These are phyloP conservation scores for Mantis religiosa DNA, from an alignment of 2,888 invertebrate genomes.

Conservation along the genomic window DNA sequence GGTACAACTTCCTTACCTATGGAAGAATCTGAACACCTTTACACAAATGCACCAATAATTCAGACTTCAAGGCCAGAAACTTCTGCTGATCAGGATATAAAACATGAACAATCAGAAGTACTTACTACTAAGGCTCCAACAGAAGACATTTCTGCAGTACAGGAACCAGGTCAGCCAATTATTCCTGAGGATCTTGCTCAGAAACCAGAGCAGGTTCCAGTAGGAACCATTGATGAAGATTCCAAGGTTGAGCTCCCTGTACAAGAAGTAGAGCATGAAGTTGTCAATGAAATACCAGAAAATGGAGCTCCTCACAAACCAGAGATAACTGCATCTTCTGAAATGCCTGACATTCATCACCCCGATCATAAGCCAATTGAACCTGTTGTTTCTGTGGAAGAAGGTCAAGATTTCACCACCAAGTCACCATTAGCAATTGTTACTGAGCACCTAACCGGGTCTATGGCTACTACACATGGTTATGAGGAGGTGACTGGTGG, in stretches of 20 bases:
- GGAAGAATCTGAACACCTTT: background rate
- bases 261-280: slow-evolving; percentile 13
- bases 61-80: background rate
- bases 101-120: background rate
- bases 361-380: background rate
- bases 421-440: background rate
- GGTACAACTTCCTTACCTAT: background rate
- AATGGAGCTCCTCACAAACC: background rate
- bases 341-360: background rate
- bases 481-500: background rate
- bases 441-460: background rate
- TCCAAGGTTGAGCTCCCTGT: slow-evolving; percentile 2
- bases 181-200: background rate
- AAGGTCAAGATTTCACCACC: background rate
- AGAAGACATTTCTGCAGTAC: background rate
- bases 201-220: background rate
- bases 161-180: background rate
- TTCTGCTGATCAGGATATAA: background rate
- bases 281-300: slow-evolving; percentile 14
- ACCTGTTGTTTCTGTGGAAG: background rate
- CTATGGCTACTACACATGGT: background rate
- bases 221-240: slow-evolving; percentile 5
- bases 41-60: background rate
- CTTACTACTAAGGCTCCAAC: background rate
- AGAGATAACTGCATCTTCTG: background rate